These are phyloP conservation scores for Caerostris extrusa DNA, from an alignment of 1,140 invertebrate genomes.

Conservation along the genomic window DNA sequence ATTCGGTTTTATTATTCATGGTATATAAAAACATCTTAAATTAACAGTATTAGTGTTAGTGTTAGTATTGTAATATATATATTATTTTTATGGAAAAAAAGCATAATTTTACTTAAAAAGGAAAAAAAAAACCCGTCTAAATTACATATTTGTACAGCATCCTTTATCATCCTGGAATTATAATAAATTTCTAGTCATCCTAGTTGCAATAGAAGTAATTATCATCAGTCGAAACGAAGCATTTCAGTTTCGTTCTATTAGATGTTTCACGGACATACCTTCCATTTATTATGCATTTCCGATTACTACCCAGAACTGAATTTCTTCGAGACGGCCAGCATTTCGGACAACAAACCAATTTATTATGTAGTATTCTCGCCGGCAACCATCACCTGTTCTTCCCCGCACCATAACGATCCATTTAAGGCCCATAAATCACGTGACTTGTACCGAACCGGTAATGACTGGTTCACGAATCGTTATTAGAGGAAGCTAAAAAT, in stretches of 20 bases:
- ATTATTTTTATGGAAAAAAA: too few relatives aligned
- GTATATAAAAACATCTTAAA: too few relatives aligned
- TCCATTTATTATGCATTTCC: constrained; percentile 59
- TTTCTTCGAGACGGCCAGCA: constrained; percentile 15
- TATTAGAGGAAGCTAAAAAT: constrained; percentile 73
- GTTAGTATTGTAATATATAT: too few relatives aligned
- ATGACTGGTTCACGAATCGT: constrained; percentile 36
- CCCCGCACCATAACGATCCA: constrained; percentile 40
- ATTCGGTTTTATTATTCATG: too few relatives aligned
- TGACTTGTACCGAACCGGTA: constrained; percentile 61
- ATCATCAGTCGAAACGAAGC: background rate
- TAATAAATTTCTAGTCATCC: too few relatives aligned
- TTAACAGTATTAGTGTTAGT: too few relatives aligned
- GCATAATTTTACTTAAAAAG: too few relatives aligned
- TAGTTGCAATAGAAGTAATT: background rate
- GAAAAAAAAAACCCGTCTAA: too few relatives aligned
- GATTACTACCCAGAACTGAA: constrained; percentile 17
- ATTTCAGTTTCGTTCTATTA: background rate
- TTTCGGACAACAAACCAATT: constrained; percentile 30
- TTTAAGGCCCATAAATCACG: constrained; percentile 61
- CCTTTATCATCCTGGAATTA: too few relatives aligned
- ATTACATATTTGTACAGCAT: too few relatives aligned
- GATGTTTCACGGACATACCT: background rate
- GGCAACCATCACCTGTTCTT: background rate
- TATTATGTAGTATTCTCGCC: constrained; percentile 24